Base-by-base conservation (phyloP, 2,113 vertebrate genomes). In the Platysteira castanea region DNA sequence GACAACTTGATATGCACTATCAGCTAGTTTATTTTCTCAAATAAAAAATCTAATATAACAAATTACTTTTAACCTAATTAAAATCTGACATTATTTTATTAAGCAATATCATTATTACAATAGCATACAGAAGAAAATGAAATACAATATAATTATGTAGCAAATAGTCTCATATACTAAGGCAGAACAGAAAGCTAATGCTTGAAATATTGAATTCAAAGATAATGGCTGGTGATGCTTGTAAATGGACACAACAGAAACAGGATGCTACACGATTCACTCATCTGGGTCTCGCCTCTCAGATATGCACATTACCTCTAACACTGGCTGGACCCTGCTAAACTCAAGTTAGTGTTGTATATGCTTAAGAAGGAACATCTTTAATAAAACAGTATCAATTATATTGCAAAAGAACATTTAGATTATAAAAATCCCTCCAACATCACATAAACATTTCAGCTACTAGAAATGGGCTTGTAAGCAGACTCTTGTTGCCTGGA, bases 51-150 rank as follows among this genome's bases (percentile, higher is more conserved):
- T 85, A 89, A 86, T 52, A 70, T 11, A 80, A 46, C 57, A 59
- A 96, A 98, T 91, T 96, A 92, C 39, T 91, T 84, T 87, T 91
- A 96, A 96, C 57, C 27, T 70, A 95, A 96, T 97, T 97, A 97
- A 96, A 97, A 97, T 50, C 68, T 79, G 88, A 90, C 56, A 95
- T 93, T 70, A 79, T 95, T 97, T 95, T 91, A 96, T 96, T 95
- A 96, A 49, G 49, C 44, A 90, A 75, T 69, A 52, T 70, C 85
- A 94, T 88, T 94, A 90, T 94, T 92, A 97, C 47, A 57, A 67
- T 35, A 94, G 80, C 12, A 39, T 73, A 94, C 84, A 96, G 49
- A 87, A 81, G 67, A 96, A 95, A 95, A 93, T 89, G 68, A 97
- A 96, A 94, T 79, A 93, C 46, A 96, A 79, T 86, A 94, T 24